A percentile compares a stretch with the other conserved stretches of the same genome.
Evolutionary conservation across 2,797 vertebrate genomes (phyloP).

Genomic region (Pelodytes ibericus): DNA sequence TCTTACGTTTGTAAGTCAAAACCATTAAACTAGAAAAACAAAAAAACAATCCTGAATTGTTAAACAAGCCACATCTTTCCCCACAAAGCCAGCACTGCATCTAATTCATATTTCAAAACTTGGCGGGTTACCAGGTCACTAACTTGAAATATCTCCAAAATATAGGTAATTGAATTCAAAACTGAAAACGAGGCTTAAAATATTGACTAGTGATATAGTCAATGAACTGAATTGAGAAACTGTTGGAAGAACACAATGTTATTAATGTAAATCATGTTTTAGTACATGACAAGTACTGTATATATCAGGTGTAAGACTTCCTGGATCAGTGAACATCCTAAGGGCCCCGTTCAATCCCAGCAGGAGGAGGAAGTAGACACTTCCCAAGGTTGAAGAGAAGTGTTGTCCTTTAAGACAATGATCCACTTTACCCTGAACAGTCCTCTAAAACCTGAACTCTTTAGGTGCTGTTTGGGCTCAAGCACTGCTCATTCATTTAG

Average conservation of each 20-base stretch:
- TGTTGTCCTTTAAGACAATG: slow-evolving; percentile 24
- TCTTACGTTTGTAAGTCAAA: slow-evolving; percentile 37
- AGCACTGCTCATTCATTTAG: too few relatives aligned
- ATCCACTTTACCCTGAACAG: neutral
- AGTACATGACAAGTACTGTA: slow-evolving; percentile 51
- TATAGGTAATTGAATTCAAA: neutral
- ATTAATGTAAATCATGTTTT: slow-evolving; percentile 36
- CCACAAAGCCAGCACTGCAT: neutral
- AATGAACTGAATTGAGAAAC: slow-evolving; percentile 13
- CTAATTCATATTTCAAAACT: neutral
- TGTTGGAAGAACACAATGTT: neutral
- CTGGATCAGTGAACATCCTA: slow-evolving; percentile 36
- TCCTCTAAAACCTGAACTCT: neutral
- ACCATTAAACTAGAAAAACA: slow-evolving; percentile 36
- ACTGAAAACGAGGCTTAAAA: too few relatives aligned
- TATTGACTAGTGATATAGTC: neutral
- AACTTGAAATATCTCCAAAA: neutral
- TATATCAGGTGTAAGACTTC: slow-evolving; percentile 42
- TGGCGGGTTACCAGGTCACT: neutral
- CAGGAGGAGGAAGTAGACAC: slow-evolving; percentile 22
- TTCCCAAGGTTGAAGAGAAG: slow-evolving; percentile 23
- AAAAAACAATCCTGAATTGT: slow-evolving; percentile 35
- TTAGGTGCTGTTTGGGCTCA: too few relatives aligned
- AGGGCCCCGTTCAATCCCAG: slow-evolving; percentile 23
- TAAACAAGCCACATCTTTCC: slow-evolving; percentile 13